A percentile compares a stretch with the other conserved stretches of the same genome.
phyloP scores from a whole-genome alignment of 2,888 invertebrate species.

The Parelbella ahira region DNA sequence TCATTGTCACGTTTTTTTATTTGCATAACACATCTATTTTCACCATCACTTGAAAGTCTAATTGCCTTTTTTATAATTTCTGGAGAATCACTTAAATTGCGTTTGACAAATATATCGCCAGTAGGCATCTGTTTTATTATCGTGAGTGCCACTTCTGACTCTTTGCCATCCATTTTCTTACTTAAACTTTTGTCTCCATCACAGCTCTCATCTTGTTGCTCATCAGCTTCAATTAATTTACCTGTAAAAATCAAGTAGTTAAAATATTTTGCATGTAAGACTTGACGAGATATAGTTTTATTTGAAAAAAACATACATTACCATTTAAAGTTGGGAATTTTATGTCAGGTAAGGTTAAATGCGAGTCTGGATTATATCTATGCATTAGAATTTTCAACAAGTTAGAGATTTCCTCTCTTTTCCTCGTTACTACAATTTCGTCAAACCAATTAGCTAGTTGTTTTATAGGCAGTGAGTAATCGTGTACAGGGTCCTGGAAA shows the following conservation, averaged over 20 bases:
- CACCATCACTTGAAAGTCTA: constrained; percentile 66
- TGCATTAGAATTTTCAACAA: constrained; percentile 88
- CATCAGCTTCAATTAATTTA: constrained; percentile 82
- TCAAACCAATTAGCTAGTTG: constrained; percentile 93
- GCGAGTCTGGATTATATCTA: constrained; percentile 84
- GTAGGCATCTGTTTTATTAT: constrained; percentile 69
- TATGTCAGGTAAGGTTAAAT: constrained; percentile 85
- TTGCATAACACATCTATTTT: constrained; percentile 69
- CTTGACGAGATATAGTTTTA: too few relatives aligned
- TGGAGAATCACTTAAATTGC: constrained; percentile 59
- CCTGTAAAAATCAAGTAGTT: constrained; percentile 54
- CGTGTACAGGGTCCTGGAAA: constrained; percentile 87
- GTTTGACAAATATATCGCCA: constrained; percentile 67
- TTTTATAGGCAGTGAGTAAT: constrained; percentile 91
- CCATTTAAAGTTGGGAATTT: constrained; percentile 89
- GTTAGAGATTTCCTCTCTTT: constrained; percentile 92
- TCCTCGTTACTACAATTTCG: constrained; percentile 89
- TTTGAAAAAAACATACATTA: constrained; percentile 33
- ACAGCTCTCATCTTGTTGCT: constrained; percentile 79
- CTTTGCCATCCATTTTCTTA: constrained; percentile 52
- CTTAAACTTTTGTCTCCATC: constrained; percentile 70
- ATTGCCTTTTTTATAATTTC: constrained; percentile 70
- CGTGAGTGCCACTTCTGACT: constrained; percentile 57
- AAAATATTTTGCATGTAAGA: too few relatives aligned
- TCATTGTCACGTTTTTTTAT: constrained; percentile 71